Conservation (phyloP, 2,113 vertebrate species). For the Okapia johnstoni region DNA sequence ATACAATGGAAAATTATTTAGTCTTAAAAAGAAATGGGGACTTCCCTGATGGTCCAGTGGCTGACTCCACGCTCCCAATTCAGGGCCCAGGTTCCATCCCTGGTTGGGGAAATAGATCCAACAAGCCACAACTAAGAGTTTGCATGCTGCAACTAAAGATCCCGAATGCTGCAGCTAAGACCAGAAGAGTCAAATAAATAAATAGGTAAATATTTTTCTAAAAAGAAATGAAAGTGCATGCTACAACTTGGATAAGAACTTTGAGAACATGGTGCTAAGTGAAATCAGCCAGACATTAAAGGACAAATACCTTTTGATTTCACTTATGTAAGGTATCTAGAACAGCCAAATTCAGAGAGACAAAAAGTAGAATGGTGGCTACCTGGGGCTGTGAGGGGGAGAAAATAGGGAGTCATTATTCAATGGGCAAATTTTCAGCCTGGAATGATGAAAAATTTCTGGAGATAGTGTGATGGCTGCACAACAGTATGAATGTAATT, state of each 20-base stretch:
- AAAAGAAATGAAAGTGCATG: neutral
- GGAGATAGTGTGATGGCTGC: neutral
- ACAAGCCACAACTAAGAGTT: neutral
- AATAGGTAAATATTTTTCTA: neutral
- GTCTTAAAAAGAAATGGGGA: neutral
- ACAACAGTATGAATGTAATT: neutral
- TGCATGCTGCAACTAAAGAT: neutral
- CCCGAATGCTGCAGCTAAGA: neutral
- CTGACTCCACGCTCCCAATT: neutral
- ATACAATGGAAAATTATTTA: neutral
- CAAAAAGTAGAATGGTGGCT: neutral
- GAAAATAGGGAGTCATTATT: neutral
- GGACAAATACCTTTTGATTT: neutral
- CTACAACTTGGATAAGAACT: neutral
- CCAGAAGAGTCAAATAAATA: neutral
- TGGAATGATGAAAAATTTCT: neutral
- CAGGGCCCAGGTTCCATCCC: neutral
- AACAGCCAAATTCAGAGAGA: neutral
- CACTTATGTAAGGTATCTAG: neutral
- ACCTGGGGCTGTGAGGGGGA: neutral
- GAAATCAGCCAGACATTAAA: constrained; percentile 29
- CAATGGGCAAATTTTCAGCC: neutral
- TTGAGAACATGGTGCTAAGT: neutral
- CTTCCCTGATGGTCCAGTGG: neutral
- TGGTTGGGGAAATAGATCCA: neutral